Percentiles rank a stretch among this genome's conserved stretches.
These are phyloP conservation scores for Nothocercus nigrocapillus DNA, from an alignment of 2,113 vertebrate genomes.

Conservation along the genomic window DNA sequence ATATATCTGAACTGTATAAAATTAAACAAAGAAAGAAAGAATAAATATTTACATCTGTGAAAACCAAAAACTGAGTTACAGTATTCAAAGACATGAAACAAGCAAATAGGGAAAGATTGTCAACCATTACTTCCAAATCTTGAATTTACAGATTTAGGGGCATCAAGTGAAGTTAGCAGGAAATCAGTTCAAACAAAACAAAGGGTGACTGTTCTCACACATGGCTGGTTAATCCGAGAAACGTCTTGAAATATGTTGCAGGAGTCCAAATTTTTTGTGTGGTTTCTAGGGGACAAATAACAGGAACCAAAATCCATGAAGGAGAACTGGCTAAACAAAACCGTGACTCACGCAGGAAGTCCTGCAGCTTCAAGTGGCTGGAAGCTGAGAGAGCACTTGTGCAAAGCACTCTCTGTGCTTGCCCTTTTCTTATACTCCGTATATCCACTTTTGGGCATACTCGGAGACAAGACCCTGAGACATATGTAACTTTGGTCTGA, in stretches of 20 bases:
- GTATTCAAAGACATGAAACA: not conserved
- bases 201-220: not conserved
- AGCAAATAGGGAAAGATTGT: not conserved
- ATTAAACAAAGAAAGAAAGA: not conserved
- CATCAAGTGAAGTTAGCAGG: not conserved
- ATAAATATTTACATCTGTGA: not conserved
- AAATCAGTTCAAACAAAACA: not conserved
- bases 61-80: not conserved
- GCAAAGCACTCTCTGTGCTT: accelerated
- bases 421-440: accelerated
- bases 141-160: not conserved
- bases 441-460: accelerated
- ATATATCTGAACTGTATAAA: not conserved
- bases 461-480: not conserved
- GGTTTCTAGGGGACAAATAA: not conserved
- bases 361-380: not conserved
- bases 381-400: not conserved
- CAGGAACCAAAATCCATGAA: not conserved
- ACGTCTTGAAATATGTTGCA: not conserved
- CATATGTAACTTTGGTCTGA: not conserved
- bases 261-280: not conserved
- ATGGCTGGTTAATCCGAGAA: not conserved
- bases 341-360: not conserved
- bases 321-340: not conserved
- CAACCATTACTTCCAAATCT: not conserved